phyloP scores from a whole-genome alignment of 2,888 invertebrate species.

The Colletes collaris region DNA sequence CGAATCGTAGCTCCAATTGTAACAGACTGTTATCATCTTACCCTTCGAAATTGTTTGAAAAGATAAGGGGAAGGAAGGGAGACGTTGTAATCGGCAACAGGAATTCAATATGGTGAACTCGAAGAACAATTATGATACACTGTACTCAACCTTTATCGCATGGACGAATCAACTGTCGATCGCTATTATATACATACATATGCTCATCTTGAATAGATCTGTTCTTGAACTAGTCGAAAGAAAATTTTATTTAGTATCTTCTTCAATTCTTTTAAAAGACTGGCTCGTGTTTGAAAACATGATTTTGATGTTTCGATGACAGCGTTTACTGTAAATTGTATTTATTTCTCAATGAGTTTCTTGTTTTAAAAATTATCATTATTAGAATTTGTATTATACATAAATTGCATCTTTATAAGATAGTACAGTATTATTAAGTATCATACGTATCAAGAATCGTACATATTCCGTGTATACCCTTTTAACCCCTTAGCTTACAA shows the following conservation, averaged over 20 bases:
- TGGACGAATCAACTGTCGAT: constrained; percentile 25
- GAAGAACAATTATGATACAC: constrained; percentile 21
- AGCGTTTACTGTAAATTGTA: constrained; percentile 36
- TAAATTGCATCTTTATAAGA: constrained; percentile 32
- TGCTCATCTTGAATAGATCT: constrained; percentile 51
- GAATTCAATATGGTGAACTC: constrained; percentile 7
- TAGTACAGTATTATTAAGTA: constrained; percentile 44
- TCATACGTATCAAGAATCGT: constrained; percentile 37
- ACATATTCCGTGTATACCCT: background rate
- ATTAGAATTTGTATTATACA: constrained; percentile 46
- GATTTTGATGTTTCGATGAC: constrained; percentile 38
- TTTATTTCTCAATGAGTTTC: constrained; percentile 29
- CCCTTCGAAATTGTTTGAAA: background rate
- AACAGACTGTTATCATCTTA: background rate
- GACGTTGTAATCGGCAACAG: constrained; percentile 5
- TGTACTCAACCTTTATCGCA: constrained; percentile 39
- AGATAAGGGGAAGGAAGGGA: background rate
- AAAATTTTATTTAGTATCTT: constrained; percentile 35
- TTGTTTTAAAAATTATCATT: constrained; percentile 32
- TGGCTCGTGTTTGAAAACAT: constrained; percentile 45
- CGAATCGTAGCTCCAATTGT: background rate
- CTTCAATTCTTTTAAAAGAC: constrained; percentile 42
- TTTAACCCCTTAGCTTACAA: background rate
- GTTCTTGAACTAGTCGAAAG: constrained; percentile 50
- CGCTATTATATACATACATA: constrained; percentile 8